A percentile compares a stretch with the other conserved stretches of the same genome.
Conservation (phyloP, 2,888 invertebrate species). For the Leptinotarsa tumamoca region DNA sequence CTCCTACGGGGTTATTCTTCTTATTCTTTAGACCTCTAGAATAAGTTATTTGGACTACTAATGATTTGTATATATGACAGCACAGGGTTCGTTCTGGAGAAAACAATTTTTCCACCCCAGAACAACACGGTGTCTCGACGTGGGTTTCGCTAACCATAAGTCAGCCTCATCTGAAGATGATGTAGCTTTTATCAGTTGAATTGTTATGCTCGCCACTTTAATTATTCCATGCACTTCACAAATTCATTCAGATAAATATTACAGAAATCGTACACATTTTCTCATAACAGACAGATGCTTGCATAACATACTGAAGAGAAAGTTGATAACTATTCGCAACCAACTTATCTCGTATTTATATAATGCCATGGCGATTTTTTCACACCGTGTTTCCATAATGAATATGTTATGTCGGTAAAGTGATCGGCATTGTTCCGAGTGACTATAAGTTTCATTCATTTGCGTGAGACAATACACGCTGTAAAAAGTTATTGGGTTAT, state of each 20-base stretch:
- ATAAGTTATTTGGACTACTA: no score
- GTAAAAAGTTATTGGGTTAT: no score
- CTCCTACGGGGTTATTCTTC: no score
- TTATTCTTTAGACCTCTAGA: no score
- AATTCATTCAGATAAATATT: not conserved
- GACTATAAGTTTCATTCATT: not conserved
- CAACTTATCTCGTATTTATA: slow-evolving; percentile 8
- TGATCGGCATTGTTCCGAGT: not conserved
- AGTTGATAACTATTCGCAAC: slow-evolving; percentile 14
- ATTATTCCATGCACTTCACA: not conserved
- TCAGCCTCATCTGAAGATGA: no score
- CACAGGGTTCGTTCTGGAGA: no score
- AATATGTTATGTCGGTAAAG: not conserved
- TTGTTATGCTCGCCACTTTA: no score
- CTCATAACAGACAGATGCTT: not conserved
- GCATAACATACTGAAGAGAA: slow-evolving; percentile 14
- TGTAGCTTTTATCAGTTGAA: no score
- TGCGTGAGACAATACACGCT: not conserved
- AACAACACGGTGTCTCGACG: no score
- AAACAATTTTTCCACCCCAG: no score
- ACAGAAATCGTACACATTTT: not conserved
- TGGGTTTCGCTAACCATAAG: no score
- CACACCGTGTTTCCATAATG: slow-evolving; percentile 5
- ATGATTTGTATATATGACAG: no score
- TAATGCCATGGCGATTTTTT: slow-evolving; percentile 1